phyloP scores from a whole-genome alignment of 2,113 vertebrate genomes.

The Anhinga rufa region DNA sequence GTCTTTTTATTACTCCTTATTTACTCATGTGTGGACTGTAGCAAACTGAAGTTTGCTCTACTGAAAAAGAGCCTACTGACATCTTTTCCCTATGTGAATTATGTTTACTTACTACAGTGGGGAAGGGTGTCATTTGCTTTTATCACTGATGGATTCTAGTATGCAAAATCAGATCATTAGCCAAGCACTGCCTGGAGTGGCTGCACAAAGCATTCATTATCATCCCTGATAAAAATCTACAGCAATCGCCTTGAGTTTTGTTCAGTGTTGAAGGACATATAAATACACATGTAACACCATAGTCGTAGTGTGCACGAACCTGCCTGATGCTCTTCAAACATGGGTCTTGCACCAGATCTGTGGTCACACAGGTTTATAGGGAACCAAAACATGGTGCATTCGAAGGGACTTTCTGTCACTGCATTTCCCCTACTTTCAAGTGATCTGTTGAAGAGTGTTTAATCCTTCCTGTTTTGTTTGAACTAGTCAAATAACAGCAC shows the following conservation, averaged over 20 bases:
- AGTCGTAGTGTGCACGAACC: neutral
- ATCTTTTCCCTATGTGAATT: neutral
- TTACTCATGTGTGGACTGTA: neutral
- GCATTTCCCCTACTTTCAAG: neutral
- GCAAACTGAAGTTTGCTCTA: neutral
- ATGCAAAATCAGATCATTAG: neutral
- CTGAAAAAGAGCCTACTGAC: neutral
- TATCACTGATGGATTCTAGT: neutral
- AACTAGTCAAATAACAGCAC: neutral
- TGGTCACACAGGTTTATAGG: neutral
- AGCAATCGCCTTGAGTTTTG: neutral
- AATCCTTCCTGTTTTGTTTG: neutral
- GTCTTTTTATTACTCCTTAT: neutral
- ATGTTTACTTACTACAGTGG: neutral
- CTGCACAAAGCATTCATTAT: neutral
- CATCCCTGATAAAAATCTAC: neutral
- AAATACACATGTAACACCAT: neutral
- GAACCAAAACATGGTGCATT: neutral
- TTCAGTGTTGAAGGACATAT: neutral
- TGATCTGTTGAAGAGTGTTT: neutral
- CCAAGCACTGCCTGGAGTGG: neutral
- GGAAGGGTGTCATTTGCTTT: neutral
- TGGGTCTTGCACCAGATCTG: neutral
- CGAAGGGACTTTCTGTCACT: neutral
- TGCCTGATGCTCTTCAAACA: neutral